Evolutionary conservation across 2,113 vertebrate genomes (phyloP), one percentile per base, ranked within the genome.

Genomic region (Bagarius yarrelli): DNA sequence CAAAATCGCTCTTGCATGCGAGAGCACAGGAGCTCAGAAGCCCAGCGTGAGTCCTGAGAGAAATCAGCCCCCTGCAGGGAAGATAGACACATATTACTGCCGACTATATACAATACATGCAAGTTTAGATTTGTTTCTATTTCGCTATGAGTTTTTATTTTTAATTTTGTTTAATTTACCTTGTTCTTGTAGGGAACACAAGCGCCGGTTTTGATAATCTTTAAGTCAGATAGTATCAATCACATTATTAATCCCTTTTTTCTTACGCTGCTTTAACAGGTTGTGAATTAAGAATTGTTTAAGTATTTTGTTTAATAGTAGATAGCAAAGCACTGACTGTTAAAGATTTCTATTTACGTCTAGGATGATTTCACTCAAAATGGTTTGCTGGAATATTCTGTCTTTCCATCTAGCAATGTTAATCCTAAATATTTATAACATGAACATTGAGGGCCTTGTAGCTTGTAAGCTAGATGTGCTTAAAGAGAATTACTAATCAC

Each of bases 1-100:
- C 59, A 67, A 78, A 83, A 84, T 76, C 25, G 27, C 50, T 84
- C 15, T 34, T 78, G 69, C 70, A 53, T 69, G 0, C 0, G 82
- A 1, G 60, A 9, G 44, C 56, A 16, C 50, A 70, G 56, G 63
- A 32, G 30, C 75, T 36, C 64, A 77, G 63, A 60, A 32, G 25
- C 75, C 34, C 64, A 83, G 63, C 71, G 57, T 44, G 73, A 66
- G 40, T 32, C 84, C 79, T 56, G 15, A 47, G 47, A 77, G 50
- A 60, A 84, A 77, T 70, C 67, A 75, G 34, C 69, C 74, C 79
- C 78, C 56, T 47, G 36, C 8, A 21, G 44, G 34, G 61, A 76
- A 55, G 59, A 81, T 16, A 52, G 67, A 76, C 57, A 77, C 32
- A 67, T 63, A 77, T 72, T 67, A 60, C 78, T 66, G 72, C 73